Conservation (phyloP, 2,797 vertebrate species). For the Typhlichthys eigenmanni region DNA sequence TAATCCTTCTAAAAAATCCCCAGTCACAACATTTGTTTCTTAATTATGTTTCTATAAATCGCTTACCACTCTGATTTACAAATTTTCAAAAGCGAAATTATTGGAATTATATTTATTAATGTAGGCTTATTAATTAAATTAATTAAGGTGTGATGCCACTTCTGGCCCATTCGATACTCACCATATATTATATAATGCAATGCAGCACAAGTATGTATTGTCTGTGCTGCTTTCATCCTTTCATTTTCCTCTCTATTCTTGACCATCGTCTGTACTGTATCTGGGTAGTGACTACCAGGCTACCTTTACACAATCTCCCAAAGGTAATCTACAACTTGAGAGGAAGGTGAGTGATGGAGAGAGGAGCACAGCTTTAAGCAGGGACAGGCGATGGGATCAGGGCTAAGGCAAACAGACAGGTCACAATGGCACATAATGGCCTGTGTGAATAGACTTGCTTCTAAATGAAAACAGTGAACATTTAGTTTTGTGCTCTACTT, state of each 20-base stretch:
- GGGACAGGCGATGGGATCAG: slow-evolving; percentile 19
- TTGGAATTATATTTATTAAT: too few relatives aligned
- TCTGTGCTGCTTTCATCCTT: not conserved
- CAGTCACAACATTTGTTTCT: too few relatives aligned
- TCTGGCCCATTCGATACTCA: not conserved
- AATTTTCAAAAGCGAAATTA: too few relatives aligned
- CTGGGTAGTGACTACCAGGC: slow-evolving; percentile 7
- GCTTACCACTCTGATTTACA: too few relatives aligned
- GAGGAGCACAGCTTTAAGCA: slow-evolving; percentile 24
- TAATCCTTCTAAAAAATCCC: too few relatives aligned
- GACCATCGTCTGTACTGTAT: slow-evolving; percentile 14
- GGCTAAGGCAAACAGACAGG: slow-evolving; percentile 41
- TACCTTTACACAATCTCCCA: slow-evolving; percentile 24
- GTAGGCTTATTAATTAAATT: too few relatives aligned
- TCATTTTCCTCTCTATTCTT: not conserved
- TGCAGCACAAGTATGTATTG: too few relatives aligned
- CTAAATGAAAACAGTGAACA: slow-evolving; percentile 48
- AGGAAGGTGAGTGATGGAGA: not conserved
- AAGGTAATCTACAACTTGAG: slow-evolving; percentile 48
- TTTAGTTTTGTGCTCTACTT: slow-evolving; percentile 18
- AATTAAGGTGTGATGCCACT: not conserved
- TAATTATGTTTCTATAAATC: too few relatives aligned
- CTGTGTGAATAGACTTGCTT: slow-evolving; percentile 31
- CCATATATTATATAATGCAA: too few relatives aligned
- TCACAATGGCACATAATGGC: slow-evolving; percentile 56